A percentile compares a stretch with the other conserved stretches of the same genome.
Evolutionary conservation across 2,888 invertebrate genomes (phyloP).

Genomic region (Drosophila diplacantha): DNA sequence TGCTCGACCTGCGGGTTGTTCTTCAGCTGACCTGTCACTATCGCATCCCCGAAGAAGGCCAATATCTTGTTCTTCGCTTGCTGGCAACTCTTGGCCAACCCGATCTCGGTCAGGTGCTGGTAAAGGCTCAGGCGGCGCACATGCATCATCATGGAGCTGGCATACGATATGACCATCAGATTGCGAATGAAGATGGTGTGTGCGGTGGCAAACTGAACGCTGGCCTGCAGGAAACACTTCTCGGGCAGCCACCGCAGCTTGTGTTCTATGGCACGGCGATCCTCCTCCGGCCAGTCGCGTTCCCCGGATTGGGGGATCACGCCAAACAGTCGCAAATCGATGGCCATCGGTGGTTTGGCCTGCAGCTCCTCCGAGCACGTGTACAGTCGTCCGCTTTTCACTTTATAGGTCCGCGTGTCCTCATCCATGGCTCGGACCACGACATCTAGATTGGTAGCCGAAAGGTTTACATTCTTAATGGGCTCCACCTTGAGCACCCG

Average conservation of each 20-base stretch:
- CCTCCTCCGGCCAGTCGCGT: conserved; percentile 37
- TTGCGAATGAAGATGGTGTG: conserved; percentile 48
- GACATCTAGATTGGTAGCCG: conserved; percentile 33
- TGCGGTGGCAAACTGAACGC: conserved; percentile 27
- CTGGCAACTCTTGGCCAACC: conserved; percentile 40
- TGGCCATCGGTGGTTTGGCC: conserved; percentile 22
- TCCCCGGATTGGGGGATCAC: conserved; percentile 51
- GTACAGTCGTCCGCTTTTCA: conserved; percentile 37
- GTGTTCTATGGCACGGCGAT: conserved; percentile 12
- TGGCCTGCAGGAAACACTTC: conserved; percentile 51
- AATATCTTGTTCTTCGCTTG: conserved; percentile 12
- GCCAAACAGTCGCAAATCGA: conserved; percentile 52
- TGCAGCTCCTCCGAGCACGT: conserved; percentile 40
- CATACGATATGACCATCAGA: conserved; percentile 38
- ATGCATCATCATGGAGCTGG: conserved; percentile 24
- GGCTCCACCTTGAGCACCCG: conserved; percentile 43
- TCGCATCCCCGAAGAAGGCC: conserved; percentile 24
- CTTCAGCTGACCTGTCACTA: neutral
- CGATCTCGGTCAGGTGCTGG: neutral
- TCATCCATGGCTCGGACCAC: conserved; percentile 50
- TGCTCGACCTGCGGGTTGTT: neutral
- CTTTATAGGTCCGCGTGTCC: conserved; percentile 49
- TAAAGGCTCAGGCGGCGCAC: conserved; percentile 29
- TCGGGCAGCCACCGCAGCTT: conserved; percentile 30
- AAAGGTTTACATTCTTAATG: conserved; percentile 40